Base-by-base conservation (phyloP, 1,140 invertebrate species). In the Hylaeus anthracinus region DNA sequence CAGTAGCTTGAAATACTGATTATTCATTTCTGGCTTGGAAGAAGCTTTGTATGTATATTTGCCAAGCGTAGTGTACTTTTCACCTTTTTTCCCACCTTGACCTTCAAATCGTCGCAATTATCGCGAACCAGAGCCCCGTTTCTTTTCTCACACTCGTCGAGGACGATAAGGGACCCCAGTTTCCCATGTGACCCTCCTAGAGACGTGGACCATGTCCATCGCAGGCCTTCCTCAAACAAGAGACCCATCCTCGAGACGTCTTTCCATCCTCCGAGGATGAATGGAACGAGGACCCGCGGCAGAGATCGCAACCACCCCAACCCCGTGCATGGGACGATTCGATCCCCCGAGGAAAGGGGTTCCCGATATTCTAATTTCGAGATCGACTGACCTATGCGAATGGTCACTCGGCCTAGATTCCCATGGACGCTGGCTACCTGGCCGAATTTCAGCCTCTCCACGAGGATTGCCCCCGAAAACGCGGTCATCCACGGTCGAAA, bases 381-480 rank as follows among this genome's bases (percentile, higher is more conserved):
- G 79, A 90, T 89, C 76, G 73, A 86, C 58, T 88, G 82, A 83
- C 84, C 84, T 73, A 26, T 45, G 9, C 79, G 55, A 79, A 72
- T 82, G 85, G 86, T 87, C 86, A 87, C 70, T 65, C 67, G 55
- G 3, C 41, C 70, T 63, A 89, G 86, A 90, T 92, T 92, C 92
- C 91, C 92, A 92, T 92, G 91, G 77, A 85, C 84, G 79, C 43
- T 74, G 82, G 78, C 90, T 91, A 90, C 90, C 90, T 91, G 89
- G 63, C 83, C 73, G 69, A 66, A 78, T 85, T 77, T 84, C 85
- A 78, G 64, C 51, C 69, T 69, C 58, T 72, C 26, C 4, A 14
- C 39, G 14, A 60, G 60, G 15, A 67, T 58, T 48, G 45, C 41
- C 43, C 39, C 51, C 26, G 26, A 26, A 9, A 51, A 26, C 48